These are phyloP conservation scores for Mylabris phalerata DNA, from an alignment of 1,140 invertebrate genomes.

Conservation along the genomic window DNA sequence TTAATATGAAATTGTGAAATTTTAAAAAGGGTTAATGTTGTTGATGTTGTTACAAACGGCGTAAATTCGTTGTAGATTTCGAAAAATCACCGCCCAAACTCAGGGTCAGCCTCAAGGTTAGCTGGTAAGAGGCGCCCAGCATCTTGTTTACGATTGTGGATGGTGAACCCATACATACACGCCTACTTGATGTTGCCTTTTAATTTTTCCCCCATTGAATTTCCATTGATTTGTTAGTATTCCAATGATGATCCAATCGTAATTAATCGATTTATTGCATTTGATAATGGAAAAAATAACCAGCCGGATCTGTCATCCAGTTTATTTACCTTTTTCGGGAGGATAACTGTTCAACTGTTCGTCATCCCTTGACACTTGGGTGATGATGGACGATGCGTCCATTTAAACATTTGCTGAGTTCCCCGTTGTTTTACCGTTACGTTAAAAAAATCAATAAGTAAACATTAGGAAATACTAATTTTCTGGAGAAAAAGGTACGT, in stretches of 20 bases:
- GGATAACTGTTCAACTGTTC: slow-evolving; percentile 87
- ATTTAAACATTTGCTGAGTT: slow-evolving; percentile 72
- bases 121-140: slow-evolving; percentile 22
- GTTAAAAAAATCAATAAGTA: slow-evolving; percentile 10
- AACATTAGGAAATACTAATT: not conserved
- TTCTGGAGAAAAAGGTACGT: slow-evolving; percentile 18
- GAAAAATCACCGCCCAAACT: slow-evolving; percentile 24
- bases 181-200: slow-evolving; percentile 24
- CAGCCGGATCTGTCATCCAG: slow-evolving; percentile 13
- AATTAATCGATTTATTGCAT: not conserved
- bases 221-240: not conserved
- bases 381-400: slow-evolving; percentile 98
- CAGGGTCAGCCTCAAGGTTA: slow-evolving; percentile 35
- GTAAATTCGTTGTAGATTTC: slow-evolving; percentile 7
- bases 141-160: slow-evolving; percentile 23
- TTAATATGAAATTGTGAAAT: slow-evolving; percentile 21
- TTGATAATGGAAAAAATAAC: not conserved
- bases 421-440: slow-evolving; percentile 25
- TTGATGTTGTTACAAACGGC: too few species aligned
- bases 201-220: not conserved
- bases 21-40: slow-evolving; percentile 1
- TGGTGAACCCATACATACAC: slow-evolving; percentile 20
- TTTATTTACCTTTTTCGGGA: slow-evolving; percentile 82
- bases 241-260: not conserved
- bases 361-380: slow-evolving; percentile 94